Conservation (phyloP, 2,888 invertebrate genomes). For the Epicampocera succincta region DNA sequence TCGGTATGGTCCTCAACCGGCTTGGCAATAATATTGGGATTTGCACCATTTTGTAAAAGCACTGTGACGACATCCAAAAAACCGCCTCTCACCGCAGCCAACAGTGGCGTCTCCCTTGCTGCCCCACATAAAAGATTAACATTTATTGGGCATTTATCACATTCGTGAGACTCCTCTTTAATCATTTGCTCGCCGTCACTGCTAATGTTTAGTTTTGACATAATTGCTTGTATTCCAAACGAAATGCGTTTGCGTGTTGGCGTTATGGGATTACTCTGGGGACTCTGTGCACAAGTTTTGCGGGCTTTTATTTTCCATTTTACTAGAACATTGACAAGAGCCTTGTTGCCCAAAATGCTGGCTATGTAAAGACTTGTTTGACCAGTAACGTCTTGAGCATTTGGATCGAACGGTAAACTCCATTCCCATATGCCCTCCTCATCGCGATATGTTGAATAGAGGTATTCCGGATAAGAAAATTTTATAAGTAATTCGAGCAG, state of each 20-base stretch:
- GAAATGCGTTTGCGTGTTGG: constrained; percentile 88
- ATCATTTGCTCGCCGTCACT: constrained; percentile 82
- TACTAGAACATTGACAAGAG: constrained; percentile 89
- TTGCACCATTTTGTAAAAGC: constrained; percentile 90
- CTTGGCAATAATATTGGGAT: constrained; percentile 87
- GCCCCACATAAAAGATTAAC: constrained; percentile 89
- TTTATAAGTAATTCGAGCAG: constrained; percentile 90
- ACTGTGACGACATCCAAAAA: constrained; percentile 87
- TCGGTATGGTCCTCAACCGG: constrained; percentile 81
- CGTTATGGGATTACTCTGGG: constrained; percentile 79
- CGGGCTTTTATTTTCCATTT: constrained; percentile 85
- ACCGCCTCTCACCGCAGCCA: constrained; percentile 89
- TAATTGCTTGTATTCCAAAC: constrained; percentile 93
- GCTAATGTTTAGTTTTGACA: constrained; percentile 89
- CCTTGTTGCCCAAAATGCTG: constrained; percentile 90
- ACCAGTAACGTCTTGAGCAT: constrained; percentile 93
- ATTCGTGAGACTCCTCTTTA: constrained; percentile 76
- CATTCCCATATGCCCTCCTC: constrained; percentile 90
- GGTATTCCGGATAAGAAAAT: constrained; percentile 89
- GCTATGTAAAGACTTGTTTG: constrained; percentile 96
- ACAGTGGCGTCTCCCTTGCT: constrained; percentile 90
- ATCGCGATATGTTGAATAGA: constrained; percentile 87
- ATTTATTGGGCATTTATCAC: constrained; percentile 86
- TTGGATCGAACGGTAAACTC: constrained; percentile 94
- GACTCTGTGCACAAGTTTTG: constrained; percentile 77